phyloP scores from a whole-genome alignment of 2,888 invertebrate species.

The Mylabris sibirica region DNA sequence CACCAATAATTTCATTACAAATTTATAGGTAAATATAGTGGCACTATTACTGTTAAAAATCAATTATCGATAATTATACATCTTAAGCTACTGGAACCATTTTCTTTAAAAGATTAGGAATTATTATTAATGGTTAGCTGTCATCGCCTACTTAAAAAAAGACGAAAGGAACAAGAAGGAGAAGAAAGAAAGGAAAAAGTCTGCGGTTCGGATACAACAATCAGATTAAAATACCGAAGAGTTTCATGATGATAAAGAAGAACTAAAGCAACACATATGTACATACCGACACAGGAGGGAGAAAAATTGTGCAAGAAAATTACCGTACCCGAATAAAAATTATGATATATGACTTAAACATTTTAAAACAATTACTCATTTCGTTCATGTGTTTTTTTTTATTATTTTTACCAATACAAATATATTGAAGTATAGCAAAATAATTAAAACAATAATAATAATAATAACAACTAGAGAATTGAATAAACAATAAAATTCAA shows the following conservation, averaged over 20 bases:
- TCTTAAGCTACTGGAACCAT: constrained; percentile 3
- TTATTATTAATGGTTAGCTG: constrained; percentile 50
- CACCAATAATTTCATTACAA: not conserved
- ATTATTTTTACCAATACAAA: not conserved
- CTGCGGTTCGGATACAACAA: not conserved
- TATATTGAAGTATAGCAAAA: not conserved
- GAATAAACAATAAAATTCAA: constrained; percentile 1
- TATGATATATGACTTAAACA: not conserved
- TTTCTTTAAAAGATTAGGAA: constrained; percentile 38
- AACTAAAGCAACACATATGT: not conserved
- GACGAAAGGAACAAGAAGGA: not conserved
- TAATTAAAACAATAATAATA: constrained; percentile 9
- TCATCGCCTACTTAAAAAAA: constrained; percentile 49
- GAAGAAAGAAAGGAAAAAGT: not conserved
- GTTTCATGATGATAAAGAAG: constrained; percentile 3
- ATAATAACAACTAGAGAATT: not conserved
- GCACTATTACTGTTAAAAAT: constrained; percentile 1
- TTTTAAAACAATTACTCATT: constrained; percentile 1
- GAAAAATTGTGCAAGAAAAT: not conserved
- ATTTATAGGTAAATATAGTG: not conserved
- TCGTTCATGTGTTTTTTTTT: not conserved
- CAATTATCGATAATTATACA: constrained; percentile 9
- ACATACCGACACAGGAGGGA: not conserved
- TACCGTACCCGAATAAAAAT: not conserved
- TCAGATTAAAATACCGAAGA: constrained; percentile 1